phyloP scores from a whole-genome alignment of 1,140 invertebrate species.

The Rhyacophila brunnea region DNA sequence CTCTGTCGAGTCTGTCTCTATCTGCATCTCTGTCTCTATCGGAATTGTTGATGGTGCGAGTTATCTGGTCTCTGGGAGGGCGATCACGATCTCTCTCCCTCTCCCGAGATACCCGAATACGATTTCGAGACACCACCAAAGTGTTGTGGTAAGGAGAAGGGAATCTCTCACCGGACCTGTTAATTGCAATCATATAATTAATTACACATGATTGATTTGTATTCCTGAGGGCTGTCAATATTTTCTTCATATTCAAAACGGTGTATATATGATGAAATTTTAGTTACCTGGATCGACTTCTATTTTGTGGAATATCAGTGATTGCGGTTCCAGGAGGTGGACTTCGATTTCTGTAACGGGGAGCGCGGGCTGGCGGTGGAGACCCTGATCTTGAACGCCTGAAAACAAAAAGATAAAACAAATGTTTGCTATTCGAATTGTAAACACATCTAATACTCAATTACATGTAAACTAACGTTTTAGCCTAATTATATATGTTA shows the following conservation, averaged over 20 bases:
- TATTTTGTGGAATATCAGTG: slow-evolving; percentile 13
- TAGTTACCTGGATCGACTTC: slow-evolving; percentile 29
- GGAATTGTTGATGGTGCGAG: background rate
- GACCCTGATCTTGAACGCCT: slow-evolving; percentile 40
- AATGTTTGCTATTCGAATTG: too few relatives aligned
- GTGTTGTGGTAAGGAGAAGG: background rate
- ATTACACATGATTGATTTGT: too few relatives aligned
- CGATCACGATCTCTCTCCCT: slow-evolving; percentile 20
- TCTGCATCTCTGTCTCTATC: slow-evolving; percentile 9
- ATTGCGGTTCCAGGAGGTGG: slow-evolving; percentile 36
- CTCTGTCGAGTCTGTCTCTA: slow-evolving; percentile 10
- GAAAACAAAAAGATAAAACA: slow-evolving; percentile 20
- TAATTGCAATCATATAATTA: too few relatives aligned
- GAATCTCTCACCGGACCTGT: background rate
- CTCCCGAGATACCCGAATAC: slow-evolving; percentile 17
- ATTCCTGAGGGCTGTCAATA: too few relatives aligned
- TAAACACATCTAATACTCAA: too few relatives aligned
- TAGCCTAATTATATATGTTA: too few relatives aligned
- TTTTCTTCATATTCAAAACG: too few relatives aligned
- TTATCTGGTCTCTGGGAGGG: slow-evolving; percentile 10
- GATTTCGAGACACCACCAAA: background rate
- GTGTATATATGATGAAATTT: too few relatives aligned
- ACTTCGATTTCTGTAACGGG: slow-evolving; percentile 47
- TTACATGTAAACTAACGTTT: too few relatives aligned
- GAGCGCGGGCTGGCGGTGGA: slow-evolving; percentile 41